A percentile compares a stretch with the other conserved stretches of the same genome.
Evolutionary conservation across 2,888 invertebrate genomes (phyloP).

Genomic region (Lithophane leautieri): DNA sequence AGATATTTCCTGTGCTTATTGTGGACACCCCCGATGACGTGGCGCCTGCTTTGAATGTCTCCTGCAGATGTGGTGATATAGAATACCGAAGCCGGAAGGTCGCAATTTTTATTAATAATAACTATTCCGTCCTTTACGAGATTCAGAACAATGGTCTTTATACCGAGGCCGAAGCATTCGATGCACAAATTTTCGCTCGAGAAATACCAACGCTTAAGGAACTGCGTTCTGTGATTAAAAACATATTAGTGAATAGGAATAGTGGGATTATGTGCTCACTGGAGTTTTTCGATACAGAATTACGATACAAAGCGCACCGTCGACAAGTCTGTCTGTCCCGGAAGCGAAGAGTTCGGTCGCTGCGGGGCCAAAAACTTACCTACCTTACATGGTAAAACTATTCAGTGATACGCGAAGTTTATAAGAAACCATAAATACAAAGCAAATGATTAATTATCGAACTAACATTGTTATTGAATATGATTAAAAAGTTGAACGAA

Average conservation of each 20-base stretch:
- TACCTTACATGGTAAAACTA: neutral
- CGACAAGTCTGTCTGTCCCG: neutral
- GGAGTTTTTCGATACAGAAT: constrained; percentile 31
- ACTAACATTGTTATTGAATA: neutral
- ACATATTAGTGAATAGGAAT: neutral
- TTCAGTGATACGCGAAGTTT: neutral
- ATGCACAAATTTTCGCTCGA: constrained; percentile 22
- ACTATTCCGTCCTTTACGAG: constrained; percentile 25
- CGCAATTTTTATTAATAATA: constrained; percentile 7
- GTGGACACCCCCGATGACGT: constrained; percentile 3
- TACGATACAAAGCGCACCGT: constrained; percentile 21
- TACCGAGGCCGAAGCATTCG: neutral
- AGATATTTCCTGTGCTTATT: constrained; percentile 13
- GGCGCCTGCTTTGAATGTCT: constrained; percentile 18
- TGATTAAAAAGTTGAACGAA: neutral
- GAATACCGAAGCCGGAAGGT: constrained; percentile 25
- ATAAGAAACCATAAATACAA: neutral
- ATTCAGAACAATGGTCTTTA: neutral
- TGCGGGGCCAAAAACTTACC: neutral
- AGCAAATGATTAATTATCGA: no score
- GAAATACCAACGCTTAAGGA: constrained; percentile 21
- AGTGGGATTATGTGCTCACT: constrained; percentile 28
- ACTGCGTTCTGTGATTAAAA: constrained; percentile 13
- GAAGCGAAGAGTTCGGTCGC: neutral
- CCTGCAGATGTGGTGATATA: constrained; percentile 29